phyloP scores from a whole-genome alignment of 2,888 invertebrate genomes.

The Leucophenga maculata region DNA sequence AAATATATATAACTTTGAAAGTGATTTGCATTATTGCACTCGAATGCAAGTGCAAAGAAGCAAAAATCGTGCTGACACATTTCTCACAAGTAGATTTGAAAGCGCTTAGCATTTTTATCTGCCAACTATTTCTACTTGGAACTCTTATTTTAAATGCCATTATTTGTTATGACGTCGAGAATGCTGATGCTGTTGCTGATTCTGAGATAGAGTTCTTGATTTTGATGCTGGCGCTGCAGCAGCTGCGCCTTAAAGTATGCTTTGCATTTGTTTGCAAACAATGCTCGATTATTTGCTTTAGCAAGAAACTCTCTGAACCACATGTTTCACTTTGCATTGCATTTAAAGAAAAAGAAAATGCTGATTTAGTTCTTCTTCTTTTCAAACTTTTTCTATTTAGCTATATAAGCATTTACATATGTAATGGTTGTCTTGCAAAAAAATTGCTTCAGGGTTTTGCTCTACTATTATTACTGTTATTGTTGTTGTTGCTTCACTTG shows the following conservation, averaged over 20 bases:
- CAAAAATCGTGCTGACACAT: slow-evolving; percentile 20
- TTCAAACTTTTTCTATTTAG: neutral
- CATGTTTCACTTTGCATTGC: neutral
- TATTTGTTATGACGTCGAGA: too few species aligned
- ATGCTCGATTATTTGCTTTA: slow-evolving; percentile 16
- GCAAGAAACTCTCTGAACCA: slow-evolving; percentile 2
- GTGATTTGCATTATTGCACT: slow-evolving; percentile 14
- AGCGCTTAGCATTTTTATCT: slow-evolving; percentile 5
- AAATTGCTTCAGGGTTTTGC: too few species aligned
- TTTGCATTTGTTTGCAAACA: slow-evolving; percentile 16
- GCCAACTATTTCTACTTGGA: neutral
- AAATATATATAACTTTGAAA: slow-evolving; percentile 31
- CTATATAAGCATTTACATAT: neutral
- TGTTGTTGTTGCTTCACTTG: slow-evolving; percentile 16
- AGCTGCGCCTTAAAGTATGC: slow-evolving; percentile 15
- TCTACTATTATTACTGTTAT: neutral
- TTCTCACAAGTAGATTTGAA: slow-evolving; percentile 1
- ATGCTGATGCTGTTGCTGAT: too few species aligned
- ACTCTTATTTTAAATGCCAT: too few species aligned
- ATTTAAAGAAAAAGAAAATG: slow-evolving; percentile 3
- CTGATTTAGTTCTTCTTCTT: too few species aligned
- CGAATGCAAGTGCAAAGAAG: slow-evolving; percentile 5
- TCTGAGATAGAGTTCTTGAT: neutral
- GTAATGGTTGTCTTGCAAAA: neutral
- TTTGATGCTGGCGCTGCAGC: neutral